Conservation (phyloP, 92 coral and sea anemone species). For the Parazoanthus swiftii region DNA sequence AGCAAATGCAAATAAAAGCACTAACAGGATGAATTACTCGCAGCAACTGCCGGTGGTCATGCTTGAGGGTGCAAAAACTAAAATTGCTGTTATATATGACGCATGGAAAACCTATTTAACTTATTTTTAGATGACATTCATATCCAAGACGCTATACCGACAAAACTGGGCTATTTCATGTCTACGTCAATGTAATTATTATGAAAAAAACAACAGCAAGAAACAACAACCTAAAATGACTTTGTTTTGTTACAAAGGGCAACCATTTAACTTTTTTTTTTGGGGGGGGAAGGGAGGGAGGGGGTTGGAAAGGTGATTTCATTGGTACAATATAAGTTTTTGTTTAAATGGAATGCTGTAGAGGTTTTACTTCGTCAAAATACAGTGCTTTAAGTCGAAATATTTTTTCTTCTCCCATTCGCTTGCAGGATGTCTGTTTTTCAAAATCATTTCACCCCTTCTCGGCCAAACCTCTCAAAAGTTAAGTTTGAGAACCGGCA, state of each 20-base stretch:
- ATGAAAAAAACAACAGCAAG: too few relatives aligned
- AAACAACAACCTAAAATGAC: background rate
- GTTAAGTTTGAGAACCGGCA: too few relatives aligned
- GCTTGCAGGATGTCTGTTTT: too few relatives aligned
- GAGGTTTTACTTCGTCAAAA: too few relatives aligned
- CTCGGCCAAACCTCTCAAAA: too few relatives aligned
- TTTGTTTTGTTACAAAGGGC: background rate
- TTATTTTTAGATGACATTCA: background rate
- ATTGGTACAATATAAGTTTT: background rate
- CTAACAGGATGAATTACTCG: slow-evolving; percentile 5
- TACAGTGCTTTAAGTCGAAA: too few relatives aligned
- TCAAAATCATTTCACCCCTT: too few relatives aligned
- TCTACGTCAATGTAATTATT: background rate
- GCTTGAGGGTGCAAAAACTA: background rate
- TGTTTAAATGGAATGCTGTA: too few relatives aligned
- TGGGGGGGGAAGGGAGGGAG: too few relatives aligned
- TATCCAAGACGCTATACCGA: background rate
- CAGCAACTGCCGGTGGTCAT: background rate
- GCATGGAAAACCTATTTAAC: background rate
- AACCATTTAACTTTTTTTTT: too few relatives aligned
- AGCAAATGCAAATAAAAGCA: background rate
- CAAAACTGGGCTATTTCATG: background rate
- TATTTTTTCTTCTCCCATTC: too few relatives aligned
- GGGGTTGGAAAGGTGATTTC: too few relatives aligned
- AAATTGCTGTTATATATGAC: background rate